Conservation (phyloP, 2,797 vertebrate species). For the Esox masquinongy region DNA sequence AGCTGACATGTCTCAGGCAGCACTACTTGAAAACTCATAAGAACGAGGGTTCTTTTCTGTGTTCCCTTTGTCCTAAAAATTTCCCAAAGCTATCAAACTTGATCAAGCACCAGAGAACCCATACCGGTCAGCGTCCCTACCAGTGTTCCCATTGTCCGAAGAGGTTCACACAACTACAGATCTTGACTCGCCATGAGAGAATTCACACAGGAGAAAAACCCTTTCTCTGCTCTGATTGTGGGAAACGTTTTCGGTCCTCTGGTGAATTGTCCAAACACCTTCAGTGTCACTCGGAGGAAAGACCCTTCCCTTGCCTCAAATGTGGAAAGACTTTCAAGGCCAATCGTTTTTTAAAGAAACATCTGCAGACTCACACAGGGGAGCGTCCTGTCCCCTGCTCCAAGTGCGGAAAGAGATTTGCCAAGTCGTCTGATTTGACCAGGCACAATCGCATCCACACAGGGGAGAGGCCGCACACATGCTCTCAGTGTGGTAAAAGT, state of each 20-base stretch:
- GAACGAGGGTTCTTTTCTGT: constrained; percentile 38
- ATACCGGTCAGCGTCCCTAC: constrained; percentile 38
- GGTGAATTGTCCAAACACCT: constrained; percentile 28
- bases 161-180: constrained; percentile 37
- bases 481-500: constrained; percentile 41
- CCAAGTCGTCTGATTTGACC: constrained; percentile 29
- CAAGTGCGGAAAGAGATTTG: constrained; percentile 48
- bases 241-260: constrained; percentile 37
- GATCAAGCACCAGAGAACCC: constrained; percentile 35
- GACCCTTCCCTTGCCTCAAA: constrained; percentile 17
- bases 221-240: constrained; percentile 44
- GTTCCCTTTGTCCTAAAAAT: constrained; percentile 42
- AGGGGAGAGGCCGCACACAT: constrained; percentile 43
- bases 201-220: constrained; percentile 38
- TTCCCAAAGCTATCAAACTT: constrained; percentile 28
- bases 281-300: constrained; percentile 25
- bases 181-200: constrained; percentile 36
- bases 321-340: constrained; percentile 21
- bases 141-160: constrained; percentile 41
- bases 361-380: constrained; percentile 25
- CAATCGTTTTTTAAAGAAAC: constrained; percentile 27
- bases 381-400: constrained; percentile 34
- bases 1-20: constrained; percentile 25
- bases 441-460: constrained; percentile 45
- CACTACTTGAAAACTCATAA: constrained; percentile 38